Percentiles rank a stretch among this genome's conserved stretches.
Conservation (phyloP, 2,797 vertebrate species). For the Danio tinwini region DNA sequence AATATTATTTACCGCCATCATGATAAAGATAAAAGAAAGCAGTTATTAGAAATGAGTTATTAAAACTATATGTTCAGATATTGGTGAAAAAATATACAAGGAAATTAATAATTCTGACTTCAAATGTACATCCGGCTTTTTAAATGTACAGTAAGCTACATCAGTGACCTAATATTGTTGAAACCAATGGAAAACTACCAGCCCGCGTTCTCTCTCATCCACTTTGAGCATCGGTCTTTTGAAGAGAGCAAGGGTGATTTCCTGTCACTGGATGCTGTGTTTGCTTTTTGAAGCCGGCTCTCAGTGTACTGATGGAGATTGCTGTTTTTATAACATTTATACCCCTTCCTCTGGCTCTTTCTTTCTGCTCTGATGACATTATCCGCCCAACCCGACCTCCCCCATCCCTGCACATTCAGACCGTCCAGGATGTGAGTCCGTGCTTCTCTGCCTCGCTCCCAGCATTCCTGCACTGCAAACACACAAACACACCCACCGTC, state of each 20-base stretch:
- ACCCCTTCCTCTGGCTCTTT: conserved; percentile 51
- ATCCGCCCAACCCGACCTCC: not conserved
- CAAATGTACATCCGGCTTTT: not conserved
- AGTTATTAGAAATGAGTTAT: no score
- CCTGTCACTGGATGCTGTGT: conserved; percentile 79
- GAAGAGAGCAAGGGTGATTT: conserved; percentile 73
- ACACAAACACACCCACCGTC: conserved; percentile 32
- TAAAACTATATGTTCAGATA: no score
- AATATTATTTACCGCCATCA: no score
- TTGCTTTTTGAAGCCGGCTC: conserved; percentile 79
- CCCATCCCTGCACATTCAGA: conserved; percentile 22
- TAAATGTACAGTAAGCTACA: not conserved
- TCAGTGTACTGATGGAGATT: conserved; percentile 72
- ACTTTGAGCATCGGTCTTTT: conserved; percentile 59
- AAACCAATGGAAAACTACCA: conserved; percentile 32
- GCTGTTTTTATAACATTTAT: conserved; percentile 77
- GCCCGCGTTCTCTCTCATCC: conserved; percentile 29
- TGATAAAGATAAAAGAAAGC: no score
- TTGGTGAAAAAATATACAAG: no score
- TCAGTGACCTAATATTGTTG: not conserved
- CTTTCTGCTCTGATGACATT: conserved; percentile 49
- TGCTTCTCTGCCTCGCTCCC: conserved; percentile 50
- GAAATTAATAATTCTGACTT: no score
- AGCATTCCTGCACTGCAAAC: conserved; percentile 46
- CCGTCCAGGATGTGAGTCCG: conserved; percentile 58